phyloP scores from a whole-genome alignment of 2,113 vertebrate genomes.

The Cichladusa arquata region DNA sequence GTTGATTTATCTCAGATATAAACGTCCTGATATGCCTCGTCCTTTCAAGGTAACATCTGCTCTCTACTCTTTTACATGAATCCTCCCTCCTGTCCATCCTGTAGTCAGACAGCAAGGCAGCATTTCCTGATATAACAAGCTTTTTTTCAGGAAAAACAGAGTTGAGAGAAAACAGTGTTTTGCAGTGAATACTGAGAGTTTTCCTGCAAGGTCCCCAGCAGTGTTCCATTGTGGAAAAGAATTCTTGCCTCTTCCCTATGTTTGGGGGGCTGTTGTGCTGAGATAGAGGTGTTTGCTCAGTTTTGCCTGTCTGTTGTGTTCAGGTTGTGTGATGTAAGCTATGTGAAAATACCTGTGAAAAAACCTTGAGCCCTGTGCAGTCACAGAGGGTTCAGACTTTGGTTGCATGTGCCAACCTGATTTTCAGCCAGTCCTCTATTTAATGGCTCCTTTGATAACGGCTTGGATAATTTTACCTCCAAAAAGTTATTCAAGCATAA shows the following conservation, averaged over 20 bases:
- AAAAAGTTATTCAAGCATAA: neutral
- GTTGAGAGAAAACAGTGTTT: neutral
- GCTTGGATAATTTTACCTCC: neutral
- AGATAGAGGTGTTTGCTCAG: neutral
- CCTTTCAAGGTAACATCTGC: constrained; percentile 90
- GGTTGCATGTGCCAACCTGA: neutral
- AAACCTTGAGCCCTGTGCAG: neutral
- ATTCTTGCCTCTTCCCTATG: neutral
- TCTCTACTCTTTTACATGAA: constrained; percentile 59
- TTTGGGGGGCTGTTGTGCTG: neutral
- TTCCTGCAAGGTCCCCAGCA: neutral
- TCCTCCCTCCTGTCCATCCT: neutral
- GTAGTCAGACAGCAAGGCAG: neutral
- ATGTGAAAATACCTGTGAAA: neutral
- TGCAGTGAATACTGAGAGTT: neutral
- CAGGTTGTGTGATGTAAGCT: neutral
- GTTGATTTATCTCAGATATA: constrained; percentile 92
- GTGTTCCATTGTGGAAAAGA: neutral
- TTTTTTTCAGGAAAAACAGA: neutral
- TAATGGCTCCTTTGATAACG: neutral
- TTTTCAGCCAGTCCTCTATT: neutral
- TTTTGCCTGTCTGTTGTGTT: neutral
- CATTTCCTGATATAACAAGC: neutral
- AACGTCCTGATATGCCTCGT: constrained; percentile 87
- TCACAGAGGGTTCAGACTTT: neutral